phyloP scores from a whole-genome alignment of 1,140 invertebrate genomes.

The Bombyx mori region ASM3026992v2 NC_085107.1:3990001-3990500 shows the following conservation, averaged over 20 bases:
- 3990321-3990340: conserved; percentile 4
- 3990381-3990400: conserved; percentile 33
- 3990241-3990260: conserved; percentile 13
- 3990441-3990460: too few relatives aligned
- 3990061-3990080: not conserved
- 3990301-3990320: conserved; percentile 10
- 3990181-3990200: not conserved
- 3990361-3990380: conserved; percentile 23
- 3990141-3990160: conserved; percentile 22
- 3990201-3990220: too few relatives aligned
- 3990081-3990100: conserved; percentile 52
- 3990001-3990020: too few relatives aligned
- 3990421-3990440: too few relatives aligned
- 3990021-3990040: too few relatives aligned
- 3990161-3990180: conserved; percentile 10
- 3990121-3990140: conserved; percentile 61
- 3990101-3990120: conserved; percentile 67
- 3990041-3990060: too few relatives aligned
- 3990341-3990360: conserved; percentile 16
- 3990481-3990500: too few relatives aligned
- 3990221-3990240: not conserved
- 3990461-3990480: too few relatives aligned
- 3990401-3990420: conserved; percentile 3
- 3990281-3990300: conserved; percentile 6
- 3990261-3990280: too few relatives aligned